These are phyloP conservation scores for Lasioglossum malachurum DNA, from an alignment of 2,888 invertebrate species.

Conservation along the genomic window DNA sequence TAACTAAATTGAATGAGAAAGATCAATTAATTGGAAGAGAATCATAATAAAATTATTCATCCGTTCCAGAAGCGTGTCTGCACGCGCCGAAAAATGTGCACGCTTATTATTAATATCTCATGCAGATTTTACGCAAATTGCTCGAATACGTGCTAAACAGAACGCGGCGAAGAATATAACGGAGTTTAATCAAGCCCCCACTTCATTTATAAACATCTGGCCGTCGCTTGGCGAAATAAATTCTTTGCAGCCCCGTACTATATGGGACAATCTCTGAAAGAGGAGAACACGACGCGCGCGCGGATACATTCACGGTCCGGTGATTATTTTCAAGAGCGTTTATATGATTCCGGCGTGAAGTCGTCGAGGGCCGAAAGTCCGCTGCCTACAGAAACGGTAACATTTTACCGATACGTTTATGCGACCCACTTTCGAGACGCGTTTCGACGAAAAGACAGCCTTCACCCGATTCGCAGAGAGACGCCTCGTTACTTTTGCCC, in stretches of 20 bases:
- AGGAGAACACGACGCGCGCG: neutral
- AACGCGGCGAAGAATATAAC: neutral
- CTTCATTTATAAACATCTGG: neutral
- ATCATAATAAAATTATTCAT: neutral
- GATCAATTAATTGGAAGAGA: neutral
- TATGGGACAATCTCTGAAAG: neutral
- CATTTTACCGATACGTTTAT: neutral
- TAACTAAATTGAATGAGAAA: neutral
- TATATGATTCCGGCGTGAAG: neutral
- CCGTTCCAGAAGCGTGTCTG: neutral
- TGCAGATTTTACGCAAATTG: neutral
- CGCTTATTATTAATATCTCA: neutral
- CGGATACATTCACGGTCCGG: neutral
- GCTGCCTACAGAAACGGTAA: neutral
- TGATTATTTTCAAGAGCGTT: conserved; percentile 3
- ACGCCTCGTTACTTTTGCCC: conserved; percentile 20
- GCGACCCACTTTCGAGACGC: conserved; percentile 12
- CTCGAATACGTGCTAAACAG: neutral
- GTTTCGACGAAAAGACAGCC: conserved; percentile 21
- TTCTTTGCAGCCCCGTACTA: neutral
- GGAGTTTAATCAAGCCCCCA: neutral
- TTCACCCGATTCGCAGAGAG: conserved; percentile 33
- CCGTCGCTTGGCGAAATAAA: neutral
- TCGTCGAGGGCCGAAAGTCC: neutral
- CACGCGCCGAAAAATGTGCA: neutral